Percentiles rank a stretch among this genome's conserved stretches.
Evolutionary conservation across 2,797 vertebrate genomes (phyloP).

Genomic region (Rhynchotus rufescens): DNA sequence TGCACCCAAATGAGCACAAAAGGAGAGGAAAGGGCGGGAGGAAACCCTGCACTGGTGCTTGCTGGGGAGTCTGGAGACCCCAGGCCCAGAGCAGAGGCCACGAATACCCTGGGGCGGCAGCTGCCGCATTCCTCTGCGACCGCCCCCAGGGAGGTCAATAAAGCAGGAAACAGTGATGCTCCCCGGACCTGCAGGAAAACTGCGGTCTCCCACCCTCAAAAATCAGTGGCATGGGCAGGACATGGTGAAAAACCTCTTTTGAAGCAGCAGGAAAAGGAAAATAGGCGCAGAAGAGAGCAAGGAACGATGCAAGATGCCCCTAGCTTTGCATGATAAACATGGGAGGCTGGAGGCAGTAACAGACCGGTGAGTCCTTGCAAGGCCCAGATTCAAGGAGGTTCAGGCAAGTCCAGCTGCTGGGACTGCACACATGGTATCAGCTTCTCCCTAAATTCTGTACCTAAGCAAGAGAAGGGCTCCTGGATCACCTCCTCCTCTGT

Average conservation of each 20-base stretch:
- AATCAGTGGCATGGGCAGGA: neutral
- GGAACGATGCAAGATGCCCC: neutral
- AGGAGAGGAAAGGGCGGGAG: neutral
- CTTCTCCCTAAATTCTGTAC: neutral
- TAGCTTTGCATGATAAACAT: accelerated
- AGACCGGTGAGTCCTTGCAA: accelerated
- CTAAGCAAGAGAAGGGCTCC: neutral
- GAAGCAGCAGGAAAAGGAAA: neutral
- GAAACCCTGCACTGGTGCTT: neutral
- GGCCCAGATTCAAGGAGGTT: neutral
- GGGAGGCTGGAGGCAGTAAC: neutral
- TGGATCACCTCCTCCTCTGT: neutral
- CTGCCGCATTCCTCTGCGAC: neutral
- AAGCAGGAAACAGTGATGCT: neutral
- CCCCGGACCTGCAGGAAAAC: neutral
- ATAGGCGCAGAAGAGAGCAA: neutral
- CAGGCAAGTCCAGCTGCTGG: neutral
- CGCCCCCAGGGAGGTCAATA: neutral
- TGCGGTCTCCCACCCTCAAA: neutral
- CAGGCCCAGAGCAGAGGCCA: neutral
- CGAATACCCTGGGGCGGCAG: neutral
- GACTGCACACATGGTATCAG: neutral
- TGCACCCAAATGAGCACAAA: neutral
- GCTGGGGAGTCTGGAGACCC: neutral
- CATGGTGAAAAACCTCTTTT: neutral